Evolutionary conservation across 2,888 invertebrate genomes (phyloP).

Genomic region (Tanytarsus gracilentus): DNA sequence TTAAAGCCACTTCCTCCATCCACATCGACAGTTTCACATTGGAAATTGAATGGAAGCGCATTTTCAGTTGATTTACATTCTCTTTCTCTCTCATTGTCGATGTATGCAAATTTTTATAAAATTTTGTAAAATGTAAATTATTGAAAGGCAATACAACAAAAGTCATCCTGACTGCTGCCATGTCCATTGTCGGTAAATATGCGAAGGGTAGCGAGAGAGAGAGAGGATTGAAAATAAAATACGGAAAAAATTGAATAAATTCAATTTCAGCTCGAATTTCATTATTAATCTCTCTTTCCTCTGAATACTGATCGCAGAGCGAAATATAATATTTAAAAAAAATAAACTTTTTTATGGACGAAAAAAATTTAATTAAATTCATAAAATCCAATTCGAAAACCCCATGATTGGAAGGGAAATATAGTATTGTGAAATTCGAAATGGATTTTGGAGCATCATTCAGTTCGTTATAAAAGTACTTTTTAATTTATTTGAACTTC

Average conservation of each 20-base stretch:
- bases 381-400: constrained; percentile 20
- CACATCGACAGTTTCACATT: background rate
- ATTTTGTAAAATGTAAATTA: constrained; percentile 20
- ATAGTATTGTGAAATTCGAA: background rate
- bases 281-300: constrained; percentile 11
- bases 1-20: background rate
- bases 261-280: constrained; percentile 22
- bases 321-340: background rate
- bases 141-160: constrained; percentile 13
- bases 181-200: background rate
- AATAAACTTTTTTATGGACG: background rate
- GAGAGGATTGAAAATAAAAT: background rate
- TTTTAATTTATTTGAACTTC: background rate
- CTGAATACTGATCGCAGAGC: background rate
- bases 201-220: background rate
- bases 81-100: background rate
- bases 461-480: background rate
- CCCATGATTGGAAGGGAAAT: constrained; percentile 8
- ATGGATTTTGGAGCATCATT: background rate
- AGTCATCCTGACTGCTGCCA: constrained; percentile 13
- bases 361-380: constrained; percentile 23
- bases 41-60: background rate
- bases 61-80: background rate
- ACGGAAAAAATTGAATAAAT: constrained; percentile 12
- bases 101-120: background rate